These are phyloP conservation scores for Cantharis lateralis DNA, from an alignment of 2,888 invertebrate species.

Conservation along the genomic window DNA sequence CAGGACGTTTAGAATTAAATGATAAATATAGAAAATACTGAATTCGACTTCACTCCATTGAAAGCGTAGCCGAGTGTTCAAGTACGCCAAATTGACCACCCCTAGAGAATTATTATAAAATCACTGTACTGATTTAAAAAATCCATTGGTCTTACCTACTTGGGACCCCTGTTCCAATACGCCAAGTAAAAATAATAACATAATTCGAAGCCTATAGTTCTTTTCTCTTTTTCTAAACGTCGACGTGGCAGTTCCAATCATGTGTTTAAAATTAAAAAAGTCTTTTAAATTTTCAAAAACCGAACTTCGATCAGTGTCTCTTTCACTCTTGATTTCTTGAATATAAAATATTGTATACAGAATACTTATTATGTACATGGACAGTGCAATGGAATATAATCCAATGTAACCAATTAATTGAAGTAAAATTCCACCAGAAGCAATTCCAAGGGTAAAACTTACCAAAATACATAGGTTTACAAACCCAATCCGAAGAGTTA, in stretches of 20 bases:
- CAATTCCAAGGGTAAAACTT: neutral
- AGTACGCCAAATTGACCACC: neutral
- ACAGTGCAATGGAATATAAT: neutral
- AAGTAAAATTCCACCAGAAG: neutral
- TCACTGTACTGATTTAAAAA: no score
- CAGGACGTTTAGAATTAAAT: slow-evolving; percentile 66
- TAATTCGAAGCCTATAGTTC: neutral
- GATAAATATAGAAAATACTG: slow-evolving; percentile 66
- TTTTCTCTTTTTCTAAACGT: neutral
- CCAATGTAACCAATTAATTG: neutral
- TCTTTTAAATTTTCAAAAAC: neutral
- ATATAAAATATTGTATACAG: neutral
- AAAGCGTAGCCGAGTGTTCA: neutral
- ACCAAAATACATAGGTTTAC: neutral
- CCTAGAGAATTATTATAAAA: neutral
- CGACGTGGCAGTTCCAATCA: neutral
- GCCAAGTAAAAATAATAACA: neutral
- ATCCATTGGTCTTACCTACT: neutral
- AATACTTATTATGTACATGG: neutral
- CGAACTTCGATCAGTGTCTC: neutral
- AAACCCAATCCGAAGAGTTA: neutral
- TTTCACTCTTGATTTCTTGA: neutral
- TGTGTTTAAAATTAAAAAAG: neutral
- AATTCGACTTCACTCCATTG: neutral
- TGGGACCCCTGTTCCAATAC: neutral